Base-by-base conservation (phyloP, 2,113 vertebrate genomes). In the Syngnathus scovelli region DNA sequence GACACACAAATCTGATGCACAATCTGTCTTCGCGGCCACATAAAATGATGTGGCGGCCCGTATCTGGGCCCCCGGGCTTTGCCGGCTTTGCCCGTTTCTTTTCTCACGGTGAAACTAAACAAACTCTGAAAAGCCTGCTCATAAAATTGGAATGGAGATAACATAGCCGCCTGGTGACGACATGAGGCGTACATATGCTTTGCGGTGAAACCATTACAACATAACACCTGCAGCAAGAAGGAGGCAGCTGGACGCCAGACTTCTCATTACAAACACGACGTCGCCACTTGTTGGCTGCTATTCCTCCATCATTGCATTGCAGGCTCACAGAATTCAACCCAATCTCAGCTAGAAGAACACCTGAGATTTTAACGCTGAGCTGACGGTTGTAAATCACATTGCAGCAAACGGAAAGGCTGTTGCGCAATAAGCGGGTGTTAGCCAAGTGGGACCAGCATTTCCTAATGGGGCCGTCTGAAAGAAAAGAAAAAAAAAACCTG, bases 361-460 rank as follows among this genome's bases (percentile, higher is more conserved):
- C 59, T 1, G 61, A 27, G 8, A 37, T 27, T 23, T 46, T 62
- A 27, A 65, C 61, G 58, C 41, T 18, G 49, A 48, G n/a, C 27
- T 23, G 65, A 52, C 10, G 1, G 23, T 62, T 69, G 36, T 55
- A 67, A 79, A 73, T 64, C 64, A 77, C 62, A 64, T 12, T 0
- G 6, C 2, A 15, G 38, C 68, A 70, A 66, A 76, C 1, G n/a
- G 21, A 27, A 21, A 23, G 54, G 16, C 5, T 65, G 52, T 51
- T 51, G 12, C 38, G 44, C 51, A 21, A 58, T 15, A 58, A 61
- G 58, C 55, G 60, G 51, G 19, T 54, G 52, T 58, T 7, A 44
- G 64, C 70, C 77, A 64, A 69, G n/a, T 52, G 74, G 79, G 77
- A 84, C 85, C 15, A 64, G 64, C 70, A 56, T 41, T 71, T 52